Conservation (phyloP, 2,113 vertebrate genomes). For the Gopherus evgoodei region DNA sequence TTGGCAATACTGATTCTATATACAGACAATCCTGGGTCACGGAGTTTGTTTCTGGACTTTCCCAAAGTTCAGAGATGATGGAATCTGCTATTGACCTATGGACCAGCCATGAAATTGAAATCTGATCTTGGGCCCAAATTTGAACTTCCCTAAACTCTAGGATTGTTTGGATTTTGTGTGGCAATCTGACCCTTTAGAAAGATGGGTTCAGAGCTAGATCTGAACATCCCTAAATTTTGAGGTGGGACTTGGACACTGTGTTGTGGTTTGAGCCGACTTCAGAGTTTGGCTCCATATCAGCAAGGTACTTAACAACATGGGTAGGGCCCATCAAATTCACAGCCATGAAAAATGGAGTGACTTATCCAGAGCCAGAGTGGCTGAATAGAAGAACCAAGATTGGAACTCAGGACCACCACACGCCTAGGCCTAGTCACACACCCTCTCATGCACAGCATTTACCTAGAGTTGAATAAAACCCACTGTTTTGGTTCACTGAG, state of each 20-base stretch:
- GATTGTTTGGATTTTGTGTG: neutral
- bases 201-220: neutral
- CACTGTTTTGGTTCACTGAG: neutral
- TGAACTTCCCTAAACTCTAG: neutral
- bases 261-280: neutral
- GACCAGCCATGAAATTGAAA: neutral
- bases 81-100: neutral
- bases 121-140: neutral
- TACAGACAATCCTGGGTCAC: neutral
- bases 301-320: neutral
- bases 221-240: neutral
- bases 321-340: neutral
- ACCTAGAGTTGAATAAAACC: neutral
- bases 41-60: neutral
- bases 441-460: neutral
- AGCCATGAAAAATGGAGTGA: neutral
- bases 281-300: neutral
- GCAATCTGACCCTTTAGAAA: neutral
- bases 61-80: neutral
- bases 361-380: neutral
- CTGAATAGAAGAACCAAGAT: neutral
- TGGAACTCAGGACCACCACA: neutral
- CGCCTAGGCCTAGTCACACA: neutral
- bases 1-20: neutral
- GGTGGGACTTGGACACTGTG: neutral